Conservation (phyloP, 92 coral and sea anemone species). For the Palythoa grandis region DNA sequence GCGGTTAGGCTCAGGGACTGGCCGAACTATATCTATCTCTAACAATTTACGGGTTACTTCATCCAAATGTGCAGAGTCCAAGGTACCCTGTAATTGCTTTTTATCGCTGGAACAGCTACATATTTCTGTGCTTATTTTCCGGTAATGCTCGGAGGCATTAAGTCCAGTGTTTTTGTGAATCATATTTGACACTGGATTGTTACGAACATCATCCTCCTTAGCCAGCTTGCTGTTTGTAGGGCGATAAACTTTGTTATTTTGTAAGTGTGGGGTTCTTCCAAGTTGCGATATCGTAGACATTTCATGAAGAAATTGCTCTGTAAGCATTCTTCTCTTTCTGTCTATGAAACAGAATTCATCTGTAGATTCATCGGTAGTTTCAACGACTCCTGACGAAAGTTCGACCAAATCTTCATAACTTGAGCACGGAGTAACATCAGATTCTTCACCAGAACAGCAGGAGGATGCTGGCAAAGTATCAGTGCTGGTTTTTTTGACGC, state of each 20-base stretch:
- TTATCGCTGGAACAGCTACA: neutral
- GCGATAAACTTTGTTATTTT: neutral
- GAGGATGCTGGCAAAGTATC: too few species aligned
- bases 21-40: neutral
- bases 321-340: neutral
- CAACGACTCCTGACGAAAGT: neutral
- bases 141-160: too few species aligned
- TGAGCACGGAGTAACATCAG: neutral
- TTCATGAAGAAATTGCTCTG: conserved; percentile 2
- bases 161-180: too few species aligned
- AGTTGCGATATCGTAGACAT: neutral
- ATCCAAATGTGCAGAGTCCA: neutral
- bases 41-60: neutral
- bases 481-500: too few species aligned
- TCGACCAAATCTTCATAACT: neutral
- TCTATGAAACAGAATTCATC: too few species aligned
- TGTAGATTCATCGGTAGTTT: neutral
- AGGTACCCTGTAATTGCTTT: neutral
- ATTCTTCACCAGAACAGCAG: neutral
- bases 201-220: neutral
- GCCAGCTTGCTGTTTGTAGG: neutral
- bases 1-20: neutral
- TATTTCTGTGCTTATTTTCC: too few species aligned
- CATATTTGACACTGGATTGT: neutral
- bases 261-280: neutral